These are phyloP conservation scores for Meloidogyne chitwoodi DNA, from an alignment of 1,140 invertebrate genomes.

Conservation along the genomic window DNA sequence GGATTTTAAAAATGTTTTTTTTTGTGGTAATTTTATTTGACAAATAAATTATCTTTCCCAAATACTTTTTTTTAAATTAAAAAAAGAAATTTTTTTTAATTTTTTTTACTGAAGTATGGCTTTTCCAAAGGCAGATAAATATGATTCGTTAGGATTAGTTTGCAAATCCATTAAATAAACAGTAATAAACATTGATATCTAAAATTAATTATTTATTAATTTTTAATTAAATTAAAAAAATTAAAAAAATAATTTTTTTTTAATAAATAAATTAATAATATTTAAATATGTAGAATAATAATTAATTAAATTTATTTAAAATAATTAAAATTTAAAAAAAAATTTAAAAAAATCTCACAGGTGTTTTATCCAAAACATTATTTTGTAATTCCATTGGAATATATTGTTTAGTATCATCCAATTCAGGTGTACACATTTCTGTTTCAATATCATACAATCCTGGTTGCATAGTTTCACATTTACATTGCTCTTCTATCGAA, in stretches of 20 bases:
- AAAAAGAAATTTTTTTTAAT: too few species aligned
- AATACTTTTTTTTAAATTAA: too few species aligned
- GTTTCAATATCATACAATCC: constrained; percentile 60
- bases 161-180: constrained; percentile 60
- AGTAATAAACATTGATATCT: constrained; percentile 61
- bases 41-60: too few species aligned
- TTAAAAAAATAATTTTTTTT: too few species aligned
- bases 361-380: constrained; percentile 59
- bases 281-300: too few species aligned
- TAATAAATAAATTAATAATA: too few species aligned
- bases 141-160: constrained; percentile 52
- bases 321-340: background rate
- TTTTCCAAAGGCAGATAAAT: constrained; percentile 57
- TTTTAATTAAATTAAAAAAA: background rate
- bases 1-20: too few species aligned
- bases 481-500: constrained; percentile 43
- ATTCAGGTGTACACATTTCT: constrained; percentile 60
- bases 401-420: constrained; percentile 59
- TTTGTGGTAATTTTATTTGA: too few species aligned
- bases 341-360: constrained; percentile 29
- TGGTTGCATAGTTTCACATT: constrained; percentile 50
- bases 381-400: constrained; percentile 58
- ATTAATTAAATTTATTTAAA: too few species aligned
- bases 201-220: background rate
- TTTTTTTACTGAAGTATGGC: constrained; percentile 49